A percentile compares a stretch with the other conserved stretches of the same genome.
Evolutionary conservation across 1,140 invertebrate species (phyloP).

Genomic region (Drosophila arawakana): DNA sequence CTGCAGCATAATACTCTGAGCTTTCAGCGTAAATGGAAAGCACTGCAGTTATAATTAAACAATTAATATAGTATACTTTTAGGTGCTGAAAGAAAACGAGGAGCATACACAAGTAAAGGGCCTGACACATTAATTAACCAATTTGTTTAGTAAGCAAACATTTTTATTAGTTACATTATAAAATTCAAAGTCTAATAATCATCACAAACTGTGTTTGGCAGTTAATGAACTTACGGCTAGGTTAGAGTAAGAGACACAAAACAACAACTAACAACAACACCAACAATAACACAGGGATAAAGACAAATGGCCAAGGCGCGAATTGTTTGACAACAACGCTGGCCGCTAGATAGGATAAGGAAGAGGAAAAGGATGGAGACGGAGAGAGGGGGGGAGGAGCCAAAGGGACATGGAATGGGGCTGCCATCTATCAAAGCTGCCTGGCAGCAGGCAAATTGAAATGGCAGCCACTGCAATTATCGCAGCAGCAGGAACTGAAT

Average conservation of each 20-base stretch:
- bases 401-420: conserved; percentile 26
- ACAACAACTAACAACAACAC: conserved; percentile 5
- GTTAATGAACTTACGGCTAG: not conserved
- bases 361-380: not conserved
- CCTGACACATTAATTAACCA: no score
- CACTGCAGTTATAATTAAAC: no score
- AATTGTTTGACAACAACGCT: conserved; percentile 69
- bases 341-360: conserved; percentile 10
- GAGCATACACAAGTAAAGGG: no score
- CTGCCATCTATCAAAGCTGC: conserved; percentile 65
- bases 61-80: no score
- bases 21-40: no score
- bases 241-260: not conserved
- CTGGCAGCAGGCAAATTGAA: conserved; percentile 68
- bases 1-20: no score
- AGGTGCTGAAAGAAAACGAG: no score
- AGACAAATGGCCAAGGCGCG: conserved; percentile 79
- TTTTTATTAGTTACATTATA: no score
- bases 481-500: conserved; percentile 43
- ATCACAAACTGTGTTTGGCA: not conserved
- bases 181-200: no score
- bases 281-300: conserved; percentile 19
- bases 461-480: conserved; percentile 78
- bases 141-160: no score
- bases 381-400: not conserved